phyloP scores from a whole-genome alignment of 2,113 vertebrate genomes.

The Cyprinodon brontotheroides region DNA sequence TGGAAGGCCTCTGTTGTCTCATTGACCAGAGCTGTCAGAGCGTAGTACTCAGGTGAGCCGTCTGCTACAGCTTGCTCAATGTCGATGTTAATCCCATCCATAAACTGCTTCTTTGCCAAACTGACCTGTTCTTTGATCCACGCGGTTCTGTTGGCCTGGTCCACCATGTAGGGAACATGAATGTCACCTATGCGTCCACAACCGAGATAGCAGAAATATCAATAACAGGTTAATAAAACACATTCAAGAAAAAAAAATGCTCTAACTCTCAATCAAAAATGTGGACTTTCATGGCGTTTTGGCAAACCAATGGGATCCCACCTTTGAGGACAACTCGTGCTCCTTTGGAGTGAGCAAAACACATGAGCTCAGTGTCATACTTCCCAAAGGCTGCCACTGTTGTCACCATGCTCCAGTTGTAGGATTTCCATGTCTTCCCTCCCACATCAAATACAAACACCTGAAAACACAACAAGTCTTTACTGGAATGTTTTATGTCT shows the following conservation, averaged over 20 bases:
- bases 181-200: constrained; percentile 83
- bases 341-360: constrained; percentile 89
- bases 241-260: background rate
- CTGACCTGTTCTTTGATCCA: constrained; percentile 88
- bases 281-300: background rate
- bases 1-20: constrained; percentile 92
- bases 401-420: constrained; percentile 92
- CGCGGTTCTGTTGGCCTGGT: constrained; percentile 82
- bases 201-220: background rate
- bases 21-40: constrained; percentile 88
- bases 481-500: background rate
- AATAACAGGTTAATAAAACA: background rate
- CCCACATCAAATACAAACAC: constrained; percentile 93
- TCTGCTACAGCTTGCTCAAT: constrained; percentile 87
- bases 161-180: constrained; percentile 79
- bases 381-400: constrained; percentile 89
- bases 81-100: constrained; percentile 98
- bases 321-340: constrained; percentile 91
- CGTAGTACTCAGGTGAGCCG: constrained; percentile 84
- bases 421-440: constrained; percentile 86
- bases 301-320: constrained; percentile 39
- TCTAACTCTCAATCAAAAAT: background rate
- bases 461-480: constrained; percentile 62
- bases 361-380: constrained; percentile 91
- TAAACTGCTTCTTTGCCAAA: constrained; percentile 88